Conservation (phyloP, 2,888 invertebrate species). For the Xestia xanthographa region DNA sequence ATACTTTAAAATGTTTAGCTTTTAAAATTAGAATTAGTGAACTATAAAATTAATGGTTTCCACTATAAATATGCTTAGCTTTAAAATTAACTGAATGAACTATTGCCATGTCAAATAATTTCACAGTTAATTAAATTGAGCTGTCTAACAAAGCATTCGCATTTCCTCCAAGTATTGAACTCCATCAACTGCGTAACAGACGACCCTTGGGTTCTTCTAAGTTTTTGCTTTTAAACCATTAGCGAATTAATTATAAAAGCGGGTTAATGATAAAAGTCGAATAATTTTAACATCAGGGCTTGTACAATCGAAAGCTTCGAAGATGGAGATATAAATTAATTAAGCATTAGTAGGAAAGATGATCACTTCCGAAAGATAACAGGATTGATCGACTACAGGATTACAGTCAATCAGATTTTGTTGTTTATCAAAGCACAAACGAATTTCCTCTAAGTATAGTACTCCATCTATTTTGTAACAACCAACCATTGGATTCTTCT, state of each 20-base stretch:
- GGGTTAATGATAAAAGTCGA: not conserved
- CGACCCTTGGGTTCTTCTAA: constrained; percentile 90
- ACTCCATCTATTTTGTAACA: constrained; percentile 90
- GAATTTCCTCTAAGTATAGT: constrained; percentile 92
- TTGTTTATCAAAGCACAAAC: constrained; percentile 93
- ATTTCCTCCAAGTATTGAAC: constrained; percentile 92
- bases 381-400: constrained; percentile 47
- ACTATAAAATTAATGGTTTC: too few species aligned
- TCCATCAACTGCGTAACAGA: constrained; percentile 90
- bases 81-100: too few species aligned
- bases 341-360: constrained; percentile 17
- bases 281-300: not conserved
- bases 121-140: constrained; percentile 92
- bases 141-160: constrained; percentile 92
- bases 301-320: not conserved
- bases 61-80: too few species aligned
- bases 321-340: not conserved
- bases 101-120: not conserved
- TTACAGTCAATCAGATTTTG: constrained; percentile 92
- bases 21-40: too few species aligned
- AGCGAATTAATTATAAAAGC: too few species aligned
- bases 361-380: not conserved
- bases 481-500: constrained; percentile 90
- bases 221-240: constrained; percentile 86
- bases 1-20: too few species aligned